Evolutionary conservation across 2,888 invertebrate species (phyloP), one percentile per base, ranked within the genome.

Genomic region (Dermolepida albohirtum): DNA sequence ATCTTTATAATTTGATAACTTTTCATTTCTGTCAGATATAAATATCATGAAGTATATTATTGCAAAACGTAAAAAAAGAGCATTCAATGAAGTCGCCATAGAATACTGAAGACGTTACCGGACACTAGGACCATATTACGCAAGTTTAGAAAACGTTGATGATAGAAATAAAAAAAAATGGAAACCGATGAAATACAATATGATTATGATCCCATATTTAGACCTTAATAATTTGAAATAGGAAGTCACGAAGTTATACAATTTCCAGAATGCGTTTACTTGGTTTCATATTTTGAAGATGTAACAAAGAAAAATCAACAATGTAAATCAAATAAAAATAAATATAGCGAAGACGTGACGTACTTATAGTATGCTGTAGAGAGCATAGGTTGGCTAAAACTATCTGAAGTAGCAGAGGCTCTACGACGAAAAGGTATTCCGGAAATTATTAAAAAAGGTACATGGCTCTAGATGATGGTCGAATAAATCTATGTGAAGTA

Each of bases 31-130:
- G 14, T 12, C n/a, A 11, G 14, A 43, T 11, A 10, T 12, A 4
- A 17, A 16, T 43, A 49, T 6, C 17, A 66, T 66, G 66, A 59
- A 66, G 14, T 66, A 41, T 17, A 49, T 27, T 6, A 50, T 50
- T 22, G 17, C 12, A 16, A 66, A 66, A 41, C 47, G 41, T 12
- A 57, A 47, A 40, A 71, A 71, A 27, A 64, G 63, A 17, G 71
- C 62, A 22, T 71, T 71, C 52, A 71, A 71, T 40, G 69, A 71
- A 51, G 66, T 70, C n/a, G 71, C 69, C 12, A 55, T 71, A n/a
- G 71, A 71, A 34, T 71, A 71, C 40, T 49, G 59, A 22, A 69
- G 71, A 2, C 67, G 63, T 12, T 71, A 67, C 41, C 51, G 69
- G 67, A 49, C 67, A 14, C 14, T 71, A 47, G 64, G 52, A n/a